Base-by-base conservation (phyloP, 2,113 vertebrate genomes). In the Grallaria varia region DNA sequence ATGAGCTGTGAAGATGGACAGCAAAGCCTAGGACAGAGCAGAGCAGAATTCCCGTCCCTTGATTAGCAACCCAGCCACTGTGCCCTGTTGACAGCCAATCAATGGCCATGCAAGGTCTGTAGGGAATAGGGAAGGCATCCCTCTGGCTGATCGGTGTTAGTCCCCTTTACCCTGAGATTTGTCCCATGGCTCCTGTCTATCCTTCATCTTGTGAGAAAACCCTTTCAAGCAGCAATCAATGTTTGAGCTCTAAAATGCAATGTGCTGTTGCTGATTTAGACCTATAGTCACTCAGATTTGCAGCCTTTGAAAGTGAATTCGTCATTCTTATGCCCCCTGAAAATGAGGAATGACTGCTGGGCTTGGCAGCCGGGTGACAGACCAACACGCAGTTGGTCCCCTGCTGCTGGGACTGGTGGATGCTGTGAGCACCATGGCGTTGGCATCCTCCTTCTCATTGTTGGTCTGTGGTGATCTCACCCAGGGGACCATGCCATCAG, bases 361-460 rank as follows among this genome's bases (percentile, higher is more conserved):
- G 9, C 40, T 71, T 90, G 88, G 82, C 90, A 93, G 88, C 35
- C 0, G 0, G 27, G 33, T 18, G 75, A 10, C 56, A 71, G 79
- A 6, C 13, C 0, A 17, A 53, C 0, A 1, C 9, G 19, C 0
- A 1, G 49, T 24, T 0, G 0, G 53, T 95, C 37, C 47, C 82
- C 85, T 53, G 90, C 66, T 84, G 87, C 82, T 0, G 1, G 40
- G 69, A 71, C 52, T 93, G 87, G 94, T 84, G 82, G 92, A 76
- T 75, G 69, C 90, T 58, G 31, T 1, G 20, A 76, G 66, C 3
- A 4, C 79, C 8, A 4, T 31, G 64, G 64, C 0, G 0, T 25
- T 89, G 93, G 64, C 33, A 0, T 86, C 55, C 39, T 90, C 45
- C 50, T 85, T 33, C 60, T 91, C 68, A 59, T 62, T 91, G 87